Evolutionary conservation across 2,113 vertebrate species (phyloP).

Genomic region (Circaetus cinerascens): DNA sequence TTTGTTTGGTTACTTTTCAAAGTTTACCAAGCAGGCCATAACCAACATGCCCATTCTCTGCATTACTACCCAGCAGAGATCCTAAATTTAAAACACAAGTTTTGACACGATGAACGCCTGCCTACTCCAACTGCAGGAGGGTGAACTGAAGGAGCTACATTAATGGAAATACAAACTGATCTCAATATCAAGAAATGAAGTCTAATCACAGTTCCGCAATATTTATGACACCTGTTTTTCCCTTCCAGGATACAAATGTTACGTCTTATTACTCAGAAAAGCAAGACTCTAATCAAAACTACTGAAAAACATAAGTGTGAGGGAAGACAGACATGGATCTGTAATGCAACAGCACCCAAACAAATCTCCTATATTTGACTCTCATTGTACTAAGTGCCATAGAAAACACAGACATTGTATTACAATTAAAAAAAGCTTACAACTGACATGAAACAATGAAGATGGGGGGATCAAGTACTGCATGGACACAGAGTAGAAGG

Average conservation of each 20-base stretch:
- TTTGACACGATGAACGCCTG: background rate
- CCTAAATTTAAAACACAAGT: background rate
- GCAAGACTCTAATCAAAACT: background rate
- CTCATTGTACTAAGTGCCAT: background rate
- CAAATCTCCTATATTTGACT: background rate
- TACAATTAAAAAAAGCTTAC: background rate
- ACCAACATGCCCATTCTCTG: background rate
- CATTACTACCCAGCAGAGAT: background rate
- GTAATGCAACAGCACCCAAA: background rate
- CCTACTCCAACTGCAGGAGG: background rate
- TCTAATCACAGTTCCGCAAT: background rate
- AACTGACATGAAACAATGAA: background rate
- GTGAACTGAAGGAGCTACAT: background rate
- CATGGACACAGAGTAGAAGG: background rate
- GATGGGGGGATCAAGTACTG: fast-evolving
- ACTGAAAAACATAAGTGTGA: background rate
- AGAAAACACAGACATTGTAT: background rate
- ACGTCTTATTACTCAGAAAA: background rate
- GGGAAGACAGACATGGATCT: background rate
- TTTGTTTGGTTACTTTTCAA: background rate
- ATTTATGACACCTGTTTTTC: background rate
- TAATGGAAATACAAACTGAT: background rate
- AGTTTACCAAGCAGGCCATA: background rate
- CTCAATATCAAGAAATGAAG: background rate
- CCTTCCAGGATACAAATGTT: background rate